Conservation (phyloP, 2,113 vertebrate species). For the Falco punctatus region DNA sequence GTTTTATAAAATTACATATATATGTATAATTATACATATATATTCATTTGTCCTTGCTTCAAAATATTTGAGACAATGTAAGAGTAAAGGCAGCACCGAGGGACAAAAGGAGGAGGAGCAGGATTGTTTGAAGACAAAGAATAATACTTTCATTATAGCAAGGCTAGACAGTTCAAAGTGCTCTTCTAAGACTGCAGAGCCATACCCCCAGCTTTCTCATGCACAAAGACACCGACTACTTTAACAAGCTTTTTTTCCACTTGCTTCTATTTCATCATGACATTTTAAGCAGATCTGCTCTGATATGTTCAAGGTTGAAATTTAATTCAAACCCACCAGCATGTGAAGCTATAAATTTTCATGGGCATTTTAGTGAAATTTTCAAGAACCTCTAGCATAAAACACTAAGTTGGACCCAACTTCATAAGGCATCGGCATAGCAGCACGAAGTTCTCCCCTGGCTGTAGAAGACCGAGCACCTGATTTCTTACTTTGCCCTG, state of each 20-base stretch:
- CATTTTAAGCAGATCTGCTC: neutral
- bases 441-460: neutral
- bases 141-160: neutral
- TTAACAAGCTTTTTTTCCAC: neutral
- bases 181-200: neutral
- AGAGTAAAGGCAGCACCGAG: neutral
- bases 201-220: neutral
- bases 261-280: neutral
- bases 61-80: neutral
- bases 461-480: neutral
- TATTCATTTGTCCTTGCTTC: neutral
- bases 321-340: neutral
- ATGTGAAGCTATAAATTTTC: neutral
- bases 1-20: neutral
- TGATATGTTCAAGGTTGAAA: neutral
- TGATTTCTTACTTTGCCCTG: neutral
- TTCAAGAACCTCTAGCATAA: neutral
- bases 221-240: neutral
- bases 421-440: neutral
- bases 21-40: neutral
- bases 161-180: neutral
- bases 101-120: neutral
- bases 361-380: neutral
- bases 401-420: neutral
- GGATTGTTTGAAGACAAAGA: neutral